Base-by-base conservation (phyloP, 2,888 invertebrate species). In the Unio pictorum region DNA sequence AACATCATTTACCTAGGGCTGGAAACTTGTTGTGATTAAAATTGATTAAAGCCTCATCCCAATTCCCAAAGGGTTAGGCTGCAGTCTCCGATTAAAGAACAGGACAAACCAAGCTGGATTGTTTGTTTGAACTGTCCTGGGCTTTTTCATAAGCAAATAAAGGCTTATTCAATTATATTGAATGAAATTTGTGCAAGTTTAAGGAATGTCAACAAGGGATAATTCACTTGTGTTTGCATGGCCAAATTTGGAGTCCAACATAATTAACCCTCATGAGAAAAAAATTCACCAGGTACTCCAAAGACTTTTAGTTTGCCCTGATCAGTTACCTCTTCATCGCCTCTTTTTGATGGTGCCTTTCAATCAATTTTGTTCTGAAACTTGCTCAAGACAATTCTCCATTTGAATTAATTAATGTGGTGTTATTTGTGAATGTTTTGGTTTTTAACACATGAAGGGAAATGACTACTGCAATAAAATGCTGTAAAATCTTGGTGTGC, bases 11-110 rank as follows among this genome's bases (percentile, higher is more conserved):
- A 73, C 72, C 68, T 75, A 69, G 78, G 74, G 81, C 78, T 73
- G 78, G 82, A 81, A 80, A 80, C 75, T 75, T 77, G 75, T 78
- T 81, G 82, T 82, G 82, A 83, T 84, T 81, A 81, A 81, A 84
- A 83, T 83, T 83, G 84, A 84, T 85, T 84, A 79, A 77, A 75
- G 75, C 69, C 72, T 72, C 75, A 74, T 75, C 74, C 77, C 74
- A 73, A 80, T 80, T 79, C 79, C 81, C 73, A 56, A 61, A 55
- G 75, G 81, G 84, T 81, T 77, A 71, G 68, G 76, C 73, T 77
- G 80, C 76, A 73, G 74, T 67, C 68, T 70, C 73, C 75, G 76
- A 78, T 78, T 74, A 80, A 72, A 69, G 75, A 72, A 75, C 73
- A 73, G 70, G 79, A 79, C 81, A 76, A 83, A 79, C 73, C 76